Evolutionary conservation across 2,797 vertebrate species (phyloP).

Genomic region (Periparus ater): DNA sequence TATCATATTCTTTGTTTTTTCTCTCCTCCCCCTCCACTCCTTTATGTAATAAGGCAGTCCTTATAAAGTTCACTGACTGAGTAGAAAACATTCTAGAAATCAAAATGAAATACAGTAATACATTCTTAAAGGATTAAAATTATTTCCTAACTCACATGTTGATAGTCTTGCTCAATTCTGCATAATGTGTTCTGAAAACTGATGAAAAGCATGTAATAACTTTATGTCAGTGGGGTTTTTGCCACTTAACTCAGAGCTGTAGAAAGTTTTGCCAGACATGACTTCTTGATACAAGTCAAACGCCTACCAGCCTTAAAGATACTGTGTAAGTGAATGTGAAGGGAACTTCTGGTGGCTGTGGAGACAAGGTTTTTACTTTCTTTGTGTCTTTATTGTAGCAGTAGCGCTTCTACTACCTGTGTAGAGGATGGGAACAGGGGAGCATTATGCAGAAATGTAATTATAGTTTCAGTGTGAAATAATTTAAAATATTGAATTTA

Average conservation of each 20-base stretch:
- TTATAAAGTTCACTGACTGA: not conserved
- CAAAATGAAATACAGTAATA: not conserved
- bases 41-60: not conserved
- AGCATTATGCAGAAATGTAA: not conserved
- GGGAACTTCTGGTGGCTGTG: rapidly evolving
- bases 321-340: not conserved
- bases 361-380: not conserved
- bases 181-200: not conserved
- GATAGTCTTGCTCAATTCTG: not conserved
- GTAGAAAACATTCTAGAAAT: not conserved
- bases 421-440: not conserved
- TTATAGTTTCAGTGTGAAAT: not conserved
- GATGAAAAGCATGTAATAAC: not conserved
- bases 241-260: not conserved
- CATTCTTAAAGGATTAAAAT: not conserved
- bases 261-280: not conserved
- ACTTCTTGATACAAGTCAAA: not conserved
- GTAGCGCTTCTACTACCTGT: not conserved
- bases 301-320: not conserved
- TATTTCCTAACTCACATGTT: not conserved
- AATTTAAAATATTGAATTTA: not conserved
- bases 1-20: not conserved
- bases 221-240: rapidly evolving
- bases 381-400: not conserved
- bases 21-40: rapidly evolving